These are phyloP conservation scores for Rapana venosa DNA, from an alignment of 2,888 invertebrate species.

Conservation along the genomic window DNA sequence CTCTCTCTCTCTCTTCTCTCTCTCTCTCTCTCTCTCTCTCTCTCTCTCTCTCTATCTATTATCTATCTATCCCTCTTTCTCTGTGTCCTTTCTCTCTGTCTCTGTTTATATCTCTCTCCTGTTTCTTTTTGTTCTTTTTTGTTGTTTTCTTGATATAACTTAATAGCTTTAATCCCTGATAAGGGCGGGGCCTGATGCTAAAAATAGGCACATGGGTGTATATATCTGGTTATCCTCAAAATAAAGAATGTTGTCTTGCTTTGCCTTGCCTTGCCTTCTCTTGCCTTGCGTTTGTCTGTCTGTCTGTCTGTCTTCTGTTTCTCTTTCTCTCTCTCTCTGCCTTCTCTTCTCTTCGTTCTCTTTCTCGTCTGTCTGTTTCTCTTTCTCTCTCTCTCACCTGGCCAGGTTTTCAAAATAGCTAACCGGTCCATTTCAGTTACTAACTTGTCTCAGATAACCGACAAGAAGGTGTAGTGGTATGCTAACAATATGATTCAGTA, in stretches of 20 bases:
- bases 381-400: not conserved
- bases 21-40: not conserved
- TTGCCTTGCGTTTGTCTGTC: not conserved
- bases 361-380: not conserved
- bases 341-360: not conserved
- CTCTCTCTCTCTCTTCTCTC: slow-evolving; percentile 10
- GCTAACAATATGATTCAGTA: too few relatives aligned
- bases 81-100: too few relatives aligned
- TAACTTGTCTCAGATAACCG: not conserved
- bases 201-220: too few relatives aligned
- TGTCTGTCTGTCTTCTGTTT: not conserved
- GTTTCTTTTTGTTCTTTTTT: too few relatives aligned
- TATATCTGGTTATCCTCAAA: too few relatives aligned
- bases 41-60: not conserved
- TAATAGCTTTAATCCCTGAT: too few relatives aligned
- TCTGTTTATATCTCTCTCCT: not conserved
- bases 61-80: too few relatives aligned
- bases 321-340: not conserved
- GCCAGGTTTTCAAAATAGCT: not conserved
- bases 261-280: too few relatives aligned
- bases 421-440: not conserved
- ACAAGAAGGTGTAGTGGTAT: too few relatives aligned
- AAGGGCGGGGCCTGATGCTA: too few relatives aligned
- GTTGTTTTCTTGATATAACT: too few relatives aligned
- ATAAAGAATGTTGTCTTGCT: too few relatives aligned